Percentiles rank a stretch among this genome's conserved stretches.
phyloP scores from a whole-genome alignment of 1,140 invertebrate species.

The Drosophila miranda region DNA sequence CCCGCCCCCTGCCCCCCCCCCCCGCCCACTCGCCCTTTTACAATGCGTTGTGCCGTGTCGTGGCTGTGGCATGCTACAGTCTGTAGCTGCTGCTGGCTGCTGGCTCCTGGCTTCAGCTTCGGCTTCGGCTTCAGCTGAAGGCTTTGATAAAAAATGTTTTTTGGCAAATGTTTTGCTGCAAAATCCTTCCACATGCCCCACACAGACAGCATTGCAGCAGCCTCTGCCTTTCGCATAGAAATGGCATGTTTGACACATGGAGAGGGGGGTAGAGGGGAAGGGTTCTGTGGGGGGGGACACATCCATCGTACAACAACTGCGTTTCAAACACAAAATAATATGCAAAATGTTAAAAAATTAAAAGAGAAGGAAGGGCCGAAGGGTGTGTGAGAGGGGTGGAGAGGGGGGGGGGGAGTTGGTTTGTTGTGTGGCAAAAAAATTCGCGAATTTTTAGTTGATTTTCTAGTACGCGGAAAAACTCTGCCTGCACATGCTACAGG shows the following conservation, averaged over 20 bases:
- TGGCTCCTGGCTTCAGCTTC: slow-evolving; percentile 40
- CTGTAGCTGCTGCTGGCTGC: slow-evolving; percentile 28
- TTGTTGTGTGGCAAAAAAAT: slow-evolving; percentile 41
- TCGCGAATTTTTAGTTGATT: slow-evolving; percentile 79
- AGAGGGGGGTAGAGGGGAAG: slow-evolving; percentile 7
- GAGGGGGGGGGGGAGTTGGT: slow-evolving; percentile 4
- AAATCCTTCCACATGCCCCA: slow-evolving; percentile 52
- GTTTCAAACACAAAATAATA: slow-evolving; percentile 79
- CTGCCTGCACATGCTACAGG: slow-evolving; percentile 51
- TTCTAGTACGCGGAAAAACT: slow-evolving; percentile 45
- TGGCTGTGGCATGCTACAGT: background rate
- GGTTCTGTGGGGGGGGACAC: background rate
- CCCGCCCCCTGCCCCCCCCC: too few relatives aligned
- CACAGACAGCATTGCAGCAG: slow-evolving; percentile 63
- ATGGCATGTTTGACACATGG: slow-evolving; percentile 77
- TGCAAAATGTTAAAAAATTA: slow-evolving; percentile 80
- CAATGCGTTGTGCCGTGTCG: slow-evolving; percentile 55
- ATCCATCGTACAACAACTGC: slow-evolving; percentile 27
- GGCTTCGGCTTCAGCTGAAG: slow-evolving; percentile 48
- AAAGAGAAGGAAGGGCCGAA: slow-evolving; percentile 36
- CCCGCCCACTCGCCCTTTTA: slow-evolving; percentile 13
- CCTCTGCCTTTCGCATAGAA: slow-evolving; percentile 57
- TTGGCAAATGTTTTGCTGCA: slow-evolving; percentile 70
- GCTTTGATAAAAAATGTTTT: slow-evolving; percentile 75
- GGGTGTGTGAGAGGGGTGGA: background rate